Base-by-base conservation (phyloP, 2,888 invertebrate species). In the Nasonia oneida region DNA sequence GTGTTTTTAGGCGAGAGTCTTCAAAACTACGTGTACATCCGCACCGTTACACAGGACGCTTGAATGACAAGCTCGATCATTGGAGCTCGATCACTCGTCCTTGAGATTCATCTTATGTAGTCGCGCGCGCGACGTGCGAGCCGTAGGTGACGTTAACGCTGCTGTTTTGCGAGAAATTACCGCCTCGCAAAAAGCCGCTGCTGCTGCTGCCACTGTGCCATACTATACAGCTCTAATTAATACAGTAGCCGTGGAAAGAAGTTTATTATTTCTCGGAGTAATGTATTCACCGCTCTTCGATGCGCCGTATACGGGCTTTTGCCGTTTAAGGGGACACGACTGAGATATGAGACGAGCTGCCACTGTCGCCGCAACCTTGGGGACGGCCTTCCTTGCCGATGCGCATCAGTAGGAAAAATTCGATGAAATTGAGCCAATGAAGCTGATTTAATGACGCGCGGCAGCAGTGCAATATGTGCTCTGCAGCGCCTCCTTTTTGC, bases 81-180 rank as follows among this genome's bases (percentile, higher is more conserved):
- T 18, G 6, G 53, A 29, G 29, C 29, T 29, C 29, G 29, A 29
- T 29, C 18, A 0, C n/a, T n/a, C n/a, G 57, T 61, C 57, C 57
- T 61, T 61, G 57, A n/a, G 57, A 61, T n/a, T 18, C 23, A 61
- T 61, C 23, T 61, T 23, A 61, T 23, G 18, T 53, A 5, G 23
- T 53, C 18, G 23, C 29, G 33, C 67, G 33, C n/a, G n/a, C 57
- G 33, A 64, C 23, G 10, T 64, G 5, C 29, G 29, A 29, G 71
- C 77, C 53, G 10, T 15, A 85, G 85, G 85, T 85, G 85, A 85
- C 81, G 76, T 81, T 81, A 85, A 85, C 81, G 74, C 81, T 78
- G 85, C 73, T 74, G 76, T 78, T 81, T 85, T 73, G 85, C 67
- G 77, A 67, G 73, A 67, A 73, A 85, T 85, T 85, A 85, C 64